Evolutionary conservation across 1,140 invertebrate genomes (phyloP).

Genomic region (Sinella curviseta): DNA sequence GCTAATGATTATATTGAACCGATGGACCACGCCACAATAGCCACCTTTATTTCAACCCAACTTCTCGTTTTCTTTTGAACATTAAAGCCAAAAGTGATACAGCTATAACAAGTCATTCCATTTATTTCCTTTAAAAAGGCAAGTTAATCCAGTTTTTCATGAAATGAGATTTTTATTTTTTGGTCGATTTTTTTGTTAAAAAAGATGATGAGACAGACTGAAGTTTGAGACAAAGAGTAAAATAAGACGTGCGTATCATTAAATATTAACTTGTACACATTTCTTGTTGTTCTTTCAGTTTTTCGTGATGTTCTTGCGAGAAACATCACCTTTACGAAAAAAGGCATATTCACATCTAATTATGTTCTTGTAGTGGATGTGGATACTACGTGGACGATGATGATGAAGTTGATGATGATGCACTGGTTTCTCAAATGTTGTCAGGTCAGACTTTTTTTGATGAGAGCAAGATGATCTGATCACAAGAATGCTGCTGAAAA

Average conservation of each 20-base stretch:
- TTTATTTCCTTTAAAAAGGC: not conserved
- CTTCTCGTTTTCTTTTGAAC: not conserved
- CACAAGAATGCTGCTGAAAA: no score
- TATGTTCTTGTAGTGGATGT: no score
- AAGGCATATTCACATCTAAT: no score
- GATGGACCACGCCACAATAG: not conserved
- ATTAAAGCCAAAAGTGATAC: not conserved
- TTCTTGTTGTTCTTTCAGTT: no score
- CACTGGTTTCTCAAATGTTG: not conserved
- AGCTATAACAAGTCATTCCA: not conserved
- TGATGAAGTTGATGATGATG: not conserved
- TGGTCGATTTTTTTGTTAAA: no score
- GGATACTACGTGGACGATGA: no score
- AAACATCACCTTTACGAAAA: no score
- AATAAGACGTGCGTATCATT: not conserved
- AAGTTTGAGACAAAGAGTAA: not conserved
- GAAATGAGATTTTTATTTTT: conserved; percentile 41
- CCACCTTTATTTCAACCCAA: no score
- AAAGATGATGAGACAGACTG: conserved; percentile 1
- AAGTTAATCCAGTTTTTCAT: conserved; percentile 48
- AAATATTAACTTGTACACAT: not conserved
- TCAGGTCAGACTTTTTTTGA: not conserved
- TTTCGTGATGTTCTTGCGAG: no score
- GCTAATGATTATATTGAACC: no score
- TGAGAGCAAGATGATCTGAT: not conserved